These are phyloP conservation scores for Eupithecia centaureata DNA, from an alignment of 2,888 invertebrate genomes.

Conservation along the genomic window DNA sequence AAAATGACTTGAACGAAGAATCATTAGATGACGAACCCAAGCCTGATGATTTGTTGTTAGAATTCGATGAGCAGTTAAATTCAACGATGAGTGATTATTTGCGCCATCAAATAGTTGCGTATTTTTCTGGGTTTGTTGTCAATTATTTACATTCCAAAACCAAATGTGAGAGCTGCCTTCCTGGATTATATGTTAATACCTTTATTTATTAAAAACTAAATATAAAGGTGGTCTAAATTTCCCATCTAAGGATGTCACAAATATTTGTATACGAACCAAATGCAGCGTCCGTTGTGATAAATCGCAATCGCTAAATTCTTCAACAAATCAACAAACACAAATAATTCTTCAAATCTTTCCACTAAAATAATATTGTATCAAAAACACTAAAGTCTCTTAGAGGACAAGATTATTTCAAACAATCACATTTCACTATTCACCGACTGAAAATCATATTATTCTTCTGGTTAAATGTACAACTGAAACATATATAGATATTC, in stretches of 20 bases:
- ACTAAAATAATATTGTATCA: background rate
- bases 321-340: too few relatives aligned
- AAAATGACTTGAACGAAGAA: slow-evolving; percentile 10
- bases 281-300: background rate
- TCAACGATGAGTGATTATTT: slow-evolving; percentile 23
- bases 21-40: slow-evolving; percentile 12
- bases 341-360: too few relatives aligned
- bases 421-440: background rate
- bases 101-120: slow-evolving; percentile 31
- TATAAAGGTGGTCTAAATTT: slow-evolving; percentile 1
- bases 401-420: background rate
- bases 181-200: slow-evolving; percentile 16
- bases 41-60: background rate
- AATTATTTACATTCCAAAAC: slow-evolving; percentile 16
- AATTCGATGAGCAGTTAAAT: background rate
- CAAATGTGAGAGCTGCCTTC: slow-evolving; percentile 23
- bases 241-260: background rate
- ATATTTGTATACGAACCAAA: background rate
- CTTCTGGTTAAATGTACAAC: background rate
- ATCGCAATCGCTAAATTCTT: background rate
- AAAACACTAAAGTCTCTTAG: background rate
- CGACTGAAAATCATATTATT: background rate
- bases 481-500: background rate
- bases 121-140: slow-evolving; percentile 32
- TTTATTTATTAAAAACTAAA: background rate